Percentiles rank a stretch among this genome's conserved stretches.
Evolutionary conservation across 1,140 invertebrate species (phyloP).

Genomic region (Episyrphus balteatus): DNA sequence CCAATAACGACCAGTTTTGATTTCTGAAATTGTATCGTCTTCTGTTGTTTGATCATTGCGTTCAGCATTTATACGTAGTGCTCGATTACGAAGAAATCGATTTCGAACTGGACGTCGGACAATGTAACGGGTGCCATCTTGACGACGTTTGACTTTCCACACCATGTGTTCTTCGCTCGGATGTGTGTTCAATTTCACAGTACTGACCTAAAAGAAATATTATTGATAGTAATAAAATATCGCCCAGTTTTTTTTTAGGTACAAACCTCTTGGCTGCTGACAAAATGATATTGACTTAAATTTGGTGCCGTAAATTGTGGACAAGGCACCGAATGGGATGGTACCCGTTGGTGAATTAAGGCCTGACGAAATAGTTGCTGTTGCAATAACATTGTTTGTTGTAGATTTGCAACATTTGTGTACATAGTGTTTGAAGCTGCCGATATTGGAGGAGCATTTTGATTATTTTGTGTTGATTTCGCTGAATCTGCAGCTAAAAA

Average conservation of each 20-base stretch:
- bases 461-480: background rate
- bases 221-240: too few species aligned
- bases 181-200: conserved; percentile 16
- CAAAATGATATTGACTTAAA: conserved; percentile 49
- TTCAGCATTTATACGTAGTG: conserved; percentile 7
- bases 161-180: conserved; percentile 46
- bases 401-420: conserved; percentile 58
- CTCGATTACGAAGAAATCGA: conserved; percentile 53
- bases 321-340: conserved; percentile 5
- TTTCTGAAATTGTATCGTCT: conserved; percentile 69
- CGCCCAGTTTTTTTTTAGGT: too few species aligned
- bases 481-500: background rate
- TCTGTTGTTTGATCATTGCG: conserved; percentile 61
- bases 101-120: conserved; percentile 58
- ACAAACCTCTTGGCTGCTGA: conserved; percentile 45
- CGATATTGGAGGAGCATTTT: background rate
- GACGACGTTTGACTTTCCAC: conserved; percentile 68
- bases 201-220: conserved; percentile 11
- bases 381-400: conserved; percentile 61
- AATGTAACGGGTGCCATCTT: conserved; percentile 70
- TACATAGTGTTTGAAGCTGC: conserved; percentile 45
- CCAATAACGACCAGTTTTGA: conserved; percentile 74
- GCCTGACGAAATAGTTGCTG: conserved; percentile 57
- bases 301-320: conserved; percentile 41
- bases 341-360: conserved; percentile 18